Conservation (phyloP, 2,888 invertebrate species). For the Lydus trimaculatus region DNA sequence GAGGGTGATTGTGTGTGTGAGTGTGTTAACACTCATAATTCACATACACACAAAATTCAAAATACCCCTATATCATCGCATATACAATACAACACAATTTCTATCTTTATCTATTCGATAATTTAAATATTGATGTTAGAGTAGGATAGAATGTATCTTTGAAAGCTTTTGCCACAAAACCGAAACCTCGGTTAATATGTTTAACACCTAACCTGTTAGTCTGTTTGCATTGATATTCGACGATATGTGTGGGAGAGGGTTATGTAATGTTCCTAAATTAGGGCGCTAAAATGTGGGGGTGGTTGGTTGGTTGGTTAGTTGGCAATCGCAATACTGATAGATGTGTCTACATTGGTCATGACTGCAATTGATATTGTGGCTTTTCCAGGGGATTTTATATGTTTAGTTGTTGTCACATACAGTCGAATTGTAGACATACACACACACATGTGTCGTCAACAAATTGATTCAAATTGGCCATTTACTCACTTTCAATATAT, state of each 20-base stretch:
- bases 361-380: conserved; percentile 55
- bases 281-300: conserved; percentile 46
- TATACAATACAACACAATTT: neutral
- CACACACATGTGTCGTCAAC: neutral
- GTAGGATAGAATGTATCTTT: neutral
- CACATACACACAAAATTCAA: too few relatives aligned
- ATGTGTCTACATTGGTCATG: conserved; percentile 55
- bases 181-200: conserved; percentile 60
- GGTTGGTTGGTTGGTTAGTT: conserved; percentile 34
- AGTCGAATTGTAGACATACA: neutral
- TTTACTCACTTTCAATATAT: neutral
- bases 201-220: conserved; percentile 58
- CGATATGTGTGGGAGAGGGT: conserved; percentile 23
- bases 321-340: conserved; percentile 55
- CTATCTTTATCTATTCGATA: neutral
- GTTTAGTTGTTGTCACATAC: conserved; percentile 6
- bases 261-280: conserved; percentile 42
- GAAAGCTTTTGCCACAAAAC: conserved; percentile 46
- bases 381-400: conserved; percentile 23
- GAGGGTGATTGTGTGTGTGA: too few relatives aligned
- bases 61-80: neutral
- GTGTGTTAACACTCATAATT: too few relatives aligned
- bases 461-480: neutral
- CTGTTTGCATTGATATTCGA: conserved; percentile 45
- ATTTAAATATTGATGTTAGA: neutral